A percentile compares a stretch with the other conserved stretches of the same genome.
phyloP scores from a whole-genome alignment of 35 echinoderm and acorn worm genomes.

The Anneissia japonica region DNA sequence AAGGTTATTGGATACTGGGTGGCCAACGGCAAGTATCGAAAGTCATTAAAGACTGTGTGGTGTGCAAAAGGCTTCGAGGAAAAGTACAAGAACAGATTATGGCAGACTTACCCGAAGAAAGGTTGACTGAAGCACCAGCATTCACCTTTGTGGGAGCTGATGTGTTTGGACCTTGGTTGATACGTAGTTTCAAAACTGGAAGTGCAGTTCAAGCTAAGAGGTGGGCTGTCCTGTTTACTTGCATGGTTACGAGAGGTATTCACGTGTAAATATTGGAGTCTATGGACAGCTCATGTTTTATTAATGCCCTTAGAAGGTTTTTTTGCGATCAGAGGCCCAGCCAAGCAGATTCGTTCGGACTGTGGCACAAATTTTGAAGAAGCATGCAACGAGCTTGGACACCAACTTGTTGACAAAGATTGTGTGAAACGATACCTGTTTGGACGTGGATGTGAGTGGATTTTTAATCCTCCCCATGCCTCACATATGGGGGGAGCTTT shows the following conservation, averaged over 20 bases:
- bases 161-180: constrained; percentile 35
- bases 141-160: constrained; percentile 56
- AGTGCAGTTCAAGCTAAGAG: constrained; percentile 31
- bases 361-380: constrained; percentile 48
- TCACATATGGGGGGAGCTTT: constrained; percentile 38
- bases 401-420: constrained; percentile 24
- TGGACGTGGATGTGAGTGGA: constrained; percentile 20
- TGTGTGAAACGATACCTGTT: constrained; percentile 22
- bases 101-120: constrained; percentile 47
- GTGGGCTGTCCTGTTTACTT: constrained; percentile 50
- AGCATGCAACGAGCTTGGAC: constrained; percentile 44
- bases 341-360: constrained; percentile 29
- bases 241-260: constrained; percentile 35
- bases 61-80: constrained; percentile 22
- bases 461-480: constrained; percentile 28
- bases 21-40: constrained; percentile 20
- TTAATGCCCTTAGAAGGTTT: constrained; percentile 49
- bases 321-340: constrained; percentile 31
- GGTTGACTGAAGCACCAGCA: constrained; percentile 38
- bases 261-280: constrained; percentile 50
- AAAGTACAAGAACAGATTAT: constrained; percentile 27
- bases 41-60: constrained; percentile 25
- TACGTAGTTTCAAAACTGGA: constrained; percentile 36
- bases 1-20: constrained; percentile 38
- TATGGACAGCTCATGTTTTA: constrained; percentile 47